Percentiles rank a stretch among this genome's conserved stretches.
Evolutionary conservation across 2,113 vertebrate species (phyloP).

Genomic region (Nibea coibor): DNA sequence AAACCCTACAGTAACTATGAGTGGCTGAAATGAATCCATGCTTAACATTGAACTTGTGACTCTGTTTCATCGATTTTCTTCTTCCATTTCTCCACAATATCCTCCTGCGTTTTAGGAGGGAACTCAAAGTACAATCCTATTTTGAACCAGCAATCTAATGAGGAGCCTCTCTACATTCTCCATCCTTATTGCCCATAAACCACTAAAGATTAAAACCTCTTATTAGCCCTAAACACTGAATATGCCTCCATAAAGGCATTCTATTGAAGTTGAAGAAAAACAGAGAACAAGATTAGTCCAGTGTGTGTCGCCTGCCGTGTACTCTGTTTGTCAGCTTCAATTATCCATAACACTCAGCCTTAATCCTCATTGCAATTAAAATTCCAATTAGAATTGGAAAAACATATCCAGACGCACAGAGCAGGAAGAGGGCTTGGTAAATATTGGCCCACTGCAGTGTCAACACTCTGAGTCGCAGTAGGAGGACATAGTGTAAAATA

Average conservation of each 20-base stretch:
- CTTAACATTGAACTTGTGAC: slow-evolving; percentile 8
- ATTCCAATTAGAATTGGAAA: slow-evolving; percentile 77
- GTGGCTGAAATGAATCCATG: not conserved
- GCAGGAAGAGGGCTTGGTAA: slow-evolving; percentile 56
- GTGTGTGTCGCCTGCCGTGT: slow-evolving; percentile 39
- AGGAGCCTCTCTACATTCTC: slow-evolving; percentile 34
- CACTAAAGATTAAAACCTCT: slow-evolving; percentile 46
- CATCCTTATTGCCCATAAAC: slow-evolving; percentile 19
- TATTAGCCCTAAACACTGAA: slow-evolving; percentile 60
- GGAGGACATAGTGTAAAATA: slow-evolving; percentile 44
- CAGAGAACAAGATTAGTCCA: slow-evolving; percentile 63
- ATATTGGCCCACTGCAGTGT: slow-evolving; percentile 54
- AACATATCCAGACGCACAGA: slow-evolving; percentile 61
- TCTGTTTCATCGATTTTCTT: not conserved
- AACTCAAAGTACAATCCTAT: slow-evolving; percentile 16
- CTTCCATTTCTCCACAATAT: not conserved
- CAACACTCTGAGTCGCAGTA: slow-evolving; percentile 40
- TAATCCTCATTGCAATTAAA: slow-evolving; percentile 80
- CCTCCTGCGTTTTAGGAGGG: slow-evolving; percentile 6
- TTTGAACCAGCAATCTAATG: slow-evolving; percentile 48
- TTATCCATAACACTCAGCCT: slow-evolving; percentile 69
- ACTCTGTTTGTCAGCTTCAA: slow-evolving; percentile 69
- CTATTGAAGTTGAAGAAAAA: slow-evolving; percentile 61
- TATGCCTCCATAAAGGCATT: slow-evolving; percentile 43
- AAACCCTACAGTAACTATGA: not conserved